Evolutionary conservation across 1,140 invertebrate genomes (phyloP).

Genomic region (Pomacea maculata): DNA sequence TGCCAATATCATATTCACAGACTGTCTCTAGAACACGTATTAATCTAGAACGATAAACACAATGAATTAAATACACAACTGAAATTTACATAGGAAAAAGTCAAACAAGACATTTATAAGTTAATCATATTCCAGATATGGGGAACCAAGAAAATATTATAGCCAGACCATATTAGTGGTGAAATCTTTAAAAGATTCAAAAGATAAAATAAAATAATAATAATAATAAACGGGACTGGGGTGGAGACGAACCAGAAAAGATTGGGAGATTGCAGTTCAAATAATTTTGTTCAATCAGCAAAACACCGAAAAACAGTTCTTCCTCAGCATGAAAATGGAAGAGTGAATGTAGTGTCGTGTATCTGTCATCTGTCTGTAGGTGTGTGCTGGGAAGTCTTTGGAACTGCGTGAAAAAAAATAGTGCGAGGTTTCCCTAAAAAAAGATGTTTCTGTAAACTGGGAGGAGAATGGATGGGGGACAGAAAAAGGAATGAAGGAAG

Average conservation of each 20-base stretch:
- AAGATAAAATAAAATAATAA: not conserved
- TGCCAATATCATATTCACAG: slow-evolving; percentile 30
- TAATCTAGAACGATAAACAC: slow-evolving; percentile 19
- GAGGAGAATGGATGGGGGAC: not conserved
- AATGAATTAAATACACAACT: slow-evolving; percentile 18
- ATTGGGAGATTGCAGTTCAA: not conserved
- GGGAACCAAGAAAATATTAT: slow-evolving; percentile 21
- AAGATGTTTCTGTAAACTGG: not conserved
- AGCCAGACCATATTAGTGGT: slow-evolving; percentile 6
- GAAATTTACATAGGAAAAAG: slow-evolving; percentile 3
- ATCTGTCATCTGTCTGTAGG: not conserved
- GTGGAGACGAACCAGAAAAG: not conserved
- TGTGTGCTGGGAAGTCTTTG: not conserved
- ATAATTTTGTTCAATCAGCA: not conserved
- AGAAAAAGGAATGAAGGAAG: not conserved
- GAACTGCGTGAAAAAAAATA: not conserved
- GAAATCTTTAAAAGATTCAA: not conserved
- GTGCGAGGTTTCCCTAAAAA: not conserved
- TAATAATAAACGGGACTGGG: not conserved
- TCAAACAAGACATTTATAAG: slow-evolving; percentile 19
- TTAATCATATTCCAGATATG: slow-evolving; percentile 19
- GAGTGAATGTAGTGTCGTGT: not conserved
- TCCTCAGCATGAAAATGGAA: too few relatives aligned
- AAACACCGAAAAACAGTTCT: not conserved
- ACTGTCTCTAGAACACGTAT: slow-evolving; percentile 11